Base-by-base conservation (phyloP, 2,797 vertebrate genomes). In the Telmatherina bonti region DNA sequence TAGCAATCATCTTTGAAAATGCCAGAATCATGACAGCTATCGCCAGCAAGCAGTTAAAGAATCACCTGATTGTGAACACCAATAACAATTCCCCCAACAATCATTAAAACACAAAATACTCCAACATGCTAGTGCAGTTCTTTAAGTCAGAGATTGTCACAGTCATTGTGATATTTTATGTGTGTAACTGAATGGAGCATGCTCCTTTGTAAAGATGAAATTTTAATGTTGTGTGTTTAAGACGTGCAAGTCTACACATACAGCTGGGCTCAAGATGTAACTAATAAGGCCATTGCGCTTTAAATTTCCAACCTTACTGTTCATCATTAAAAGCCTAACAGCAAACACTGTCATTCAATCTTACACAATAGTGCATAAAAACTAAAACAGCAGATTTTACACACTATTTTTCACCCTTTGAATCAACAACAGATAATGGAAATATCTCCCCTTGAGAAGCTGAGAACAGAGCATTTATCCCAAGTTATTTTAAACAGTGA, bases 401-500 rank as follows among this genome's bases (percentile, higher is more conserved):
- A 47, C 49, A 30, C n/a, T 55, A 54, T 66, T 61, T 67, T 22
- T 33, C 51, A 16, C 43, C 1, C 4, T 70, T 74, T 67, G 57
- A 52, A 38, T 15, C 13, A 38, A 38, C 12, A 76, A 74, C 33
- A 49, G 31, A 80, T 75, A 43, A 77, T 31, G 22, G 18, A 30
- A 29, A 31, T 74, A 26, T 52, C 33, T 60, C 31, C 41, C 66
- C 51, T 54, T 27, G 20, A 74, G 62, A 58, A 66, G 58, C 74
- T 67, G 33, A 67, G 53, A 36, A 35, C 7, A 26, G 38, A 59
- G 59, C 10, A 62, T 79, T 83, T 67, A 59, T 81, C 62, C 60
- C 49, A 64, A 62, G 68, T 59, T 79, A 53, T 56, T 77, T 74
- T 74, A 70, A 78, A 73, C 69, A 80, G 27, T n/a, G 10, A 47